Evolutionary conservation across 2,797 vertebrate species (phyloP).

Genomic region (Numenius phaeopus): DNA sequence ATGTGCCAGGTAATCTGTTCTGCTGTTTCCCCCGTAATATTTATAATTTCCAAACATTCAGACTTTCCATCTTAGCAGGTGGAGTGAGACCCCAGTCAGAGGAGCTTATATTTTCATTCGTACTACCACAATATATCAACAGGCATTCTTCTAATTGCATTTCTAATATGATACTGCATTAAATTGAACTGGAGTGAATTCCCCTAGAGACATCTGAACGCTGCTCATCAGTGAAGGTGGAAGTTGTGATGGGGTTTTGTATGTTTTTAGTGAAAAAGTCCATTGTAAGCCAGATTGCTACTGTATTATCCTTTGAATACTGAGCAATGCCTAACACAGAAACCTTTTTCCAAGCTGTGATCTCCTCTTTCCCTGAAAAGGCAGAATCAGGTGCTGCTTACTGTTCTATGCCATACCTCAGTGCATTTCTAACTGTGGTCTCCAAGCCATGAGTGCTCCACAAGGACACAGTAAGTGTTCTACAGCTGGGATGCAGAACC

Average conservation of each 20-base stretch:
- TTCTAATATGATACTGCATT: not conserved
- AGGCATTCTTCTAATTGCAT: constrained; percentile 28
- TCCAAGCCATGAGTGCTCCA: not conserved
- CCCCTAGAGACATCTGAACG: not conserved
- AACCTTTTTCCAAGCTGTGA: not conserved
- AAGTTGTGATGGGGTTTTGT: not conserved
- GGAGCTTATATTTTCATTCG: not conserved
- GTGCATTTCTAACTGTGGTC: not conserved
- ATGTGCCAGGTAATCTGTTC: not conserved
- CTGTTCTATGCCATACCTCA: not conserved
- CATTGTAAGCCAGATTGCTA: not conserved
- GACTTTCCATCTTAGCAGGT: not conserved
- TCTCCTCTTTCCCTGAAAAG: not conserved
- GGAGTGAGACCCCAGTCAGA: not conserved
- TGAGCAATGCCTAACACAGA: not conserved
- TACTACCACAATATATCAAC: constrained; percentile 24
- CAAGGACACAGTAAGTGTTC: not conserved
- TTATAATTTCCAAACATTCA: not conserved
- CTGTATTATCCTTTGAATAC: not conserved
- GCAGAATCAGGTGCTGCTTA: not conserved
- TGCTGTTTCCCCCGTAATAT: constrained; percentile 14
- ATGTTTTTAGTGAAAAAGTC: not conserved
- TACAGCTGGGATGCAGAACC: not conserved
- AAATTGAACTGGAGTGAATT: constrained; percentile 14
- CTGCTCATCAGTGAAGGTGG: not conserved